Evolutionary conservation across 1,140 invertebrate species (phyloP).

Genomic region (Rhopalosiphum padi): DNA sequence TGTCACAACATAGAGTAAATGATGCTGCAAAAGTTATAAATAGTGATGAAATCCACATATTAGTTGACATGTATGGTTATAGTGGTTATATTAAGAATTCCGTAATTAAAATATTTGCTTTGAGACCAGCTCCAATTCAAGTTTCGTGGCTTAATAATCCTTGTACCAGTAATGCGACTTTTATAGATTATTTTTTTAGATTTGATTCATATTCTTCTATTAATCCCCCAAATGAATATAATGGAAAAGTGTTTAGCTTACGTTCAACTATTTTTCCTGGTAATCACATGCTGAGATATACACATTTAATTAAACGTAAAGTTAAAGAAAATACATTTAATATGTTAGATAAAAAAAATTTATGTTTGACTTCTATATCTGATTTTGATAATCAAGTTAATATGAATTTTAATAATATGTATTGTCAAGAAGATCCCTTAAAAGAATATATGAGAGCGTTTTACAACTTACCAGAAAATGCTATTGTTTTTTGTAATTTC

Average conservation of each 20-base stretch:
- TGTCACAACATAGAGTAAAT: conserved; percentile 73
- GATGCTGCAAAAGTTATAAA: conserved; percentile 97
- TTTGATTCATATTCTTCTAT: conserved; percentile 92
- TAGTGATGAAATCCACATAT: conserved; percentile 92
- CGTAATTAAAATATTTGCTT: conserved; percentile 97
- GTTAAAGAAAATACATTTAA: conserved; percentile 69
- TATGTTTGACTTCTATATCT: no score
- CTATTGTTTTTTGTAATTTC: conserved; percentile 98
- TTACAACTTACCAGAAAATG: conserved; percentile 87
- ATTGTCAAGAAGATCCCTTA: no score
- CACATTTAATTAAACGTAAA: conserved; percentile 88
- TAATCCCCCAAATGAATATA: conserved; percentile 89
- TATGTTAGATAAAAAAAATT: conserved; percentile 67
- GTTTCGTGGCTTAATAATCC: conserved; percentile 99
- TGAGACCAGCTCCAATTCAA: conserved; percentile 94
- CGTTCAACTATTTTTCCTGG: conserved; percentile 98
- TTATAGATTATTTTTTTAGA: conserved; percentile 99
- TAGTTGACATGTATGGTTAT: conserved; percentile 99
- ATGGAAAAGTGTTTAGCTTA: conserved; percentile 91
- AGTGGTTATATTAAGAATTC: conserved; percentile 99
- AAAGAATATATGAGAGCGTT: no score
- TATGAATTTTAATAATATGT: no score
- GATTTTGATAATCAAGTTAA: no score
- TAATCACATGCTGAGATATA: conserved; percentile 99
- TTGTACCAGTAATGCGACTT: conserved; percentile 95